These are phyloP conservation scores for Chaetops frenatus DNA, from an alignment of 2,113 vertebrate genomes.

Conservation along the genomic window DNA sequence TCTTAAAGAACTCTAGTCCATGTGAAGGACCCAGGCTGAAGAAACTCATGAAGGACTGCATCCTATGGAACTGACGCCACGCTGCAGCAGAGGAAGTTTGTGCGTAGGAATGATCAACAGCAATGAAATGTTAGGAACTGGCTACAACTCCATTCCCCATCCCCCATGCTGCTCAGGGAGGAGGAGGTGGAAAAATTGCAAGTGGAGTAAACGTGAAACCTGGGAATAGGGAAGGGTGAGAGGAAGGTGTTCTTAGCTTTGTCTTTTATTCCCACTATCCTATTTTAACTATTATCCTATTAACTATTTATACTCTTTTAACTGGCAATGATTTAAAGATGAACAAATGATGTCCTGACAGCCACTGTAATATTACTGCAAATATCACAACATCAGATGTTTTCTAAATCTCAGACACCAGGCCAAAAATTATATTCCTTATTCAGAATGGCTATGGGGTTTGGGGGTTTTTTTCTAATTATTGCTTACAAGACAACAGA, in stretches of 20 bases:
- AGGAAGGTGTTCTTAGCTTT: neutral
- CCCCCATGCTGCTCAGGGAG: rapidly evolving
- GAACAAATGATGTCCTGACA: neutral
- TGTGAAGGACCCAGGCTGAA: neutral
- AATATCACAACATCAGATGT: neutral
- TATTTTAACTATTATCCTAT: no score
- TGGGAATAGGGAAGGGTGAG: neutral
- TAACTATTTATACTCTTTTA: no score
- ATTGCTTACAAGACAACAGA: neutral
- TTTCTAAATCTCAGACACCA: neutral
- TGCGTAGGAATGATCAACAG: neutral
- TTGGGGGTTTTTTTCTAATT: neutral
- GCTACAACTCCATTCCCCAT: neutral
- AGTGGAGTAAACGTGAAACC: neutral
- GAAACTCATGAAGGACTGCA: neutral
- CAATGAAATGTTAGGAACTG: neutral
- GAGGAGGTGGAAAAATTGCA: neutral
- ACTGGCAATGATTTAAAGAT: neutral
- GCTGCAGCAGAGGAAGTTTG: neutral
- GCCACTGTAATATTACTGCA: neutral
- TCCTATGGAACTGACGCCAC: rapidly evolving
- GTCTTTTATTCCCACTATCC: neutral
- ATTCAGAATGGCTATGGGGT: neutral
- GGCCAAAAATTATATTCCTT: neutral
- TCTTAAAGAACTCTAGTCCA: neutral